These are phyloP conservation scores for Phorcus lineatus DNA, from an alignment of 2,888 invertebrate genomes.

Conservation along the genomic window DNA sequence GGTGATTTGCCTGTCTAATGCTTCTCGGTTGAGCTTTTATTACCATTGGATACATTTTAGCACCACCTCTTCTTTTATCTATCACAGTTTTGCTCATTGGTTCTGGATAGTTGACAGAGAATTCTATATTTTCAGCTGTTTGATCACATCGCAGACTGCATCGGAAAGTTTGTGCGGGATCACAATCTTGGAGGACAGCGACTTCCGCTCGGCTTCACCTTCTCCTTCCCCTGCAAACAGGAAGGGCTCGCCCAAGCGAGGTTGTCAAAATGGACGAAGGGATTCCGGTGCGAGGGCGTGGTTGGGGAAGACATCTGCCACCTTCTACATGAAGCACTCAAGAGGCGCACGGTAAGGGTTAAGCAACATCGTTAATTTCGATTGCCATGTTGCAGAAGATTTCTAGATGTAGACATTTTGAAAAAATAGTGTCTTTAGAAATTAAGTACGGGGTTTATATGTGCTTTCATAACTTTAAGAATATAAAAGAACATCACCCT, in stretches of 20 bases:
- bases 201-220: constrained; percentile 94
- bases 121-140: constrained; percentile 81
- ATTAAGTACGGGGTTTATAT: too few relatives aligned
- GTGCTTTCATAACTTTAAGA: too few relatives aligned
- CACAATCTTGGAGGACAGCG: constrained; percentile 79
- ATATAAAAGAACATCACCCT: neutral
- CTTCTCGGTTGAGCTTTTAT: too few relatives aligned
- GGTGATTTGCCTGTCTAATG: too few relatives aligned
- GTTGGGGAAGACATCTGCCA: constrained; percentile 93
- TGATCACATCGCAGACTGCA: constrained; percentile 95
- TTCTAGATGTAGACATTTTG: neutral
- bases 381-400: too few relatives aligned
- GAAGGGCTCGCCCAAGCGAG: constrained; percentile 89
- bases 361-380: too few relatives aligned
- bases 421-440: too few relatives aligned
- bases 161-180: constrained; percentile 91
- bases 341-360: constrained; percentile 77
- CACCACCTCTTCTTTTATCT: too few relatives aligned
- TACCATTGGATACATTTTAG: too few relatives aligned
- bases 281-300: constrained; percentile 93
- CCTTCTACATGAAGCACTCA: constrained; percentile 89
- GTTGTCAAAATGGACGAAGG: constrained; percentile 94
- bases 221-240: constrained; percentile 93
- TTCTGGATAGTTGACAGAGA: neutral
- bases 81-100: neutral